Base-by-base conservation (phyloP, 2,797 vertebrate species). In the Tamandua tetradactyla region DNA sequence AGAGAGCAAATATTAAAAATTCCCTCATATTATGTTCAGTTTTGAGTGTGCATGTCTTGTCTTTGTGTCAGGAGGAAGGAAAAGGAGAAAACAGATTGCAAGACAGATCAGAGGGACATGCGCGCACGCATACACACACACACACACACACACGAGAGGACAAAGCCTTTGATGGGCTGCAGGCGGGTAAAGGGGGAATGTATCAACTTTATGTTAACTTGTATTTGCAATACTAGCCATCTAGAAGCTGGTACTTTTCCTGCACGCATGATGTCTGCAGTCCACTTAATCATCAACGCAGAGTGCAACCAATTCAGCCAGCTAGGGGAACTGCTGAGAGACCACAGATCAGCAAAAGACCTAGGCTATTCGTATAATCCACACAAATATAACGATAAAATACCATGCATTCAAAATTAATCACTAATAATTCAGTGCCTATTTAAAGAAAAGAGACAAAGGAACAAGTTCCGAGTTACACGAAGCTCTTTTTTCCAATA, bases 371-470 rank as follows among this genome's bases (percentile, higher is more conserved):
- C n/a, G 35, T n/a, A 49, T 32, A 59, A 20, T 69, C 42, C 35
- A 89, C 13, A 88, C 83, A 94, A 76, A 23, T 1, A 18, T 37
- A 86, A 35, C 14, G 23, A 30, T 27, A 44, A 64, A 81, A 25
- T 78, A 62, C 27, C 23, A 61, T 47, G 30, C 59, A 59, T 32
- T 88, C 35, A 74, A 79, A 92, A 78, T 22, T 9, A 79, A 90
- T 87, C 64, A 85, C 62, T 75, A 57, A 59, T 62, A 76, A 66
- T 64, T 76, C 7, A 14, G 7, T 78, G 25, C 40, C 25, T 59
- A 66, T 64, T 78, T 85, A 40, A 37, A 96, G 57, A 23, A 93
- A 87, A 87, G 14, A 64, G 44, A 40, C 17, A 42, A 42, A 1
- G 18, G 42, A 72, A n/a, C 20, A 86, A 40, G 14, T 47, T 78